Evolutionary conservation across 2,113 vertebrate genomes (phyloP).

Genomic region (Carollia perspicillata): DNA sequence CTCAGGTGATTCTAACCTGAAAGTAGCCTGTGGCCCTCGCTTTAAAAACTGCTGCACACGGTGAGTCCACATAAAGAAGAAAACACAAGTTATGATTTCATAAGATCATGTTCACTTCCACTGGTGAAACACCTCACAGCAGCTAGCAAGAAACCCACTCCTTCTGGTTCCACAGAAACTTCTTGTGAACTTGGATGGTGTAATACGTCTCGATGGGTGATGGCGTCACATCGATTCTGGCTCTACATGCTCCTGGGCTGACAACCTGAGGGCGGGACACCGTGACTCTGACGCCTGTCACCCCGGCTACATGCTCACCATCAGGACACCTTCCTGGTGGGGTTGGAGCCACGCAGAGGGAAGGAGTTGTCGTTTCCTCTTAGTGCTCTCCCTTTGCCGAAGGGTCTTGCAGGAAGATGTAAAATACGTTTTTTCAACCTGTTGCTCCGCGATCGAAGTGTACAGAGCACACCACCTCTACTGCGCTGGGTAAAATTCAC

Average conservation of each 20-base stretch:
- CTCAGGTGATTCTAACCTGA: background rate
- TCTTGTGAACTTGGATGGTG: background rate
- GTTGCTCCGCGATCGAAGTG: background rate
- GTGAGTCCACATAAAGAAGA: background rate
- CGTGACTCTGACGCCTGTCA: background rate
- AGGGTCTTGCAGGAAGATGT: background rate
- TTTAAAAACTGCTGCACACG: background rate
- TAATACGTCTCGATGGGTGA: background rate
- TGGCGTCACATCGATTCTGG: background rate
- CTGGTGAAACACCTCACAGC: background rate
- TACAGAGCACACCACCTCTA: background rate
- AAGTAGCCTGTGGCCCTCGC: background rate
- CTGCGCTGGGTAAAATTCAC: background rate
- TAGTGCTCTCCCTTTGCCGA: background rate
- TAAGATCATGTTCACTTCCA: background rate
- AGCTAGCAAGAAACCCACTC: background rate
- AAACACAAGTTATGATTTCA: background rate
- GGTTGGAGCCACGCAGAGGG: background rate
- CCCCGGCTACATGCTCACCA: background rate
- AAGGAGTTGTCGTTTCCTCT: background rate
- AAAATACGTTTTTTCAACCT: background rate
- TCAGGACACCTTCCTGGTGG: background rate
- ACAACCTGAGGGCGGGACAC: background rate
- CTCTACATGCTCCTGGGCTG: background rate
- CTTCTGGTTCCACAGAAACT: slow-evolving; percentile 70